Evolutionary conservation across 2,888 invertebrate genomes (phyloP).

Genomic region (Pristionchus exspectatus): DNA sequence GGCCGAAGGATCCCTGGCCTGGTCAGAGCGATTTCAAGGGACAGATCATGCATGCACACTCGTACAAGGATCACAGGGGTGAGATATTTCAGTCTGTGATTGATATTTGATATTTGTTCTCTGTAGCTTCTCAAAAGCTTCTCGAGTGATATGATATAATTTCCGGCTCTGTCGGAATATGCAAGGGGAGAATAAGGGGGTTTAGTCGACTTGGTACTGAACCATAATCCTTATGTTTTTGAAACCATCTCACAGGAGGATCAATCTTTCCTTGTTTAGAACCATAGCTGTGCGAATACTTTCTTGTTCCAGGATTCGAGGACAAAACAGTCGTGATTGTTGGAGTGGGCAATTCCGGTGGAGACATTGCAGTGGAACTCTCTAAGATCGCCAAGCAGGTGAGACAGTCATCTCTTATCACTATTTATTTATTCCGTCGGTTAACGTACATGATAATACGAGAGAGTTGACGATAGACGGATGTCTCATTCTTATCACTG

Average conservation of each 20-base stretch:
- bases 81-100: slow-evolving; percentile 52
- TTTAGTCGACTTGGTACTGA: too few relatives aligned
- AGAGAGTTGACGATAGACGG: too few relatives aligned
- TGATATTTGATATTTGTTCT: neutral
- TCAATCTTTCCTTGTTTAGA: neutral
- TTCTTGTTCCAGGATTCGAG: slow-evolving; percentile 71
- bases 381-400: slow-evolving; percentile 79
- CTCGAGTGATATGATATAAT: too few relatives aligned
- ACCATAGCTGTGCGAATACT: neutral
- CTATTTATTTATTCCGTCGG: neutral
- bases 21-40: slow-evolving; percentile 75
- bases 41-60: slow-evolving; percentile 76
- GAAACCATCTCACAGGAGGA: too few relatives aligned
- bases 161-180: too few relatives aligned
- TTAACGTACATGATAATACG: too few relatives aligned
- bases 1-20: slow-evolving; percentile 74
- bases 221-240: too few relatives aligned
- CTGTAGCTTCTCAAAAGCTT: too few relatives aligned
- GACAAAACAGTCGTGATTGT: slow-evolving; percentile 80
- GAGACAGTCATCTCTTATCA: neutral
- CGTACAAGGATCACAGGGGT: slow-evolving; percentile 76
- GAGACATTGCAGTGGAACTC: slow-evolving; percentile 81
- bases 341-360: slow-evolving; percentile 81
- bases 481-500: too few relatives aligned
- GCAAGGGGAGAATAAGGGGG: too few relatives aligned